Evolutionary conservation across 2,888 invertebrate genomes (phyloP).

Genomic region (Marronus borbonicus): DNA sequence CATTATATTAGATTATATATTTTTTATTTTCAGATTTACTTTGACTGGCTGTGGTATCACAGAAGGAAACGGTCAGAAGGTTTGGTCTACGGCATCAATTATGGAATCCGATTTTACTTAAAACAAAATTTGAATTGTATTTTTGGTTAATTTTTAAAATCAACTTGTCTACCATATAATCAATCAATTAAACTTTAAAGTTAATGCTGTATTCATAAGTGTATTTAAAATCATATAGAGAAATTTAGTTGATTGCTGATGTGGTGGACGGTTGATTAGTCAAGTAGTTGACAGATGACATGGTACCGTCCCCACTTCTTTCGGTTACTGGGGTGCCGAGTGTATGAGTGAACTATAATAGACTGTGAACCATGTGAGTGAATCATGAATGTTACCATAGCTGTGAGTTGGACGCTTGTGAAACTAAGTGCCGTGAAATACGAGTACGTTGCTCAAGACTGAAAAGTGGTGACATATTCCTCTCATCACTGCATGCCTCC

Average conservation of each 20-base stretch:
- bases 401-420: slow-evolving; percentile 62
- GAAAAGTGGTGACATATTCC: slow-evolving; percentile 63
- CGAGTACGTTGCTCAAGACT: slow-evolving; percentile 64
- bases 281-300: slow-evolving; percentile 59
- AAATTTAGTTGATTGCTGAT: slow-evolving; percentile 47
- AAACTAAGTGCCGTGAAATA: slow-evolving; percentile 61
- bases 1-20: no score
- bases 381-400: slow-evolving; percentile 61
- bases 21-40: slow-evolving; percentile 64
- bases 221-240: slow-evolving; percentile 11
- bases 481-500: slow-evolving; percentile 59
- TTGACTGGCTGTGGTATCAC: slow-evolving; percentile 63
- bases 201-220: slow-evolving; percentile 14
- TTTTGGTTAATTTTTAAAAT: slow-evolving; percentile 53
- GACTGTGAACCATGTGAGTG: slow-evolving; percentile 60
- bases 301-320: slow-evolving; percentile 64
- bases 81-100: slow-evolving; percentile 68
- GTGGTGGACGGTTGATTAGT: slow-evolving; percentile 41
- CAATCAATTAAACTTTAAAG: slow-evolving; percentile 49
- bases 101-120: slow-evolving; percentile 64
- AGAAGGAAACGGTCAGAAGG: slow-evolving; percentile 64
- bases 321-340: slow-evolving; percentile 65
- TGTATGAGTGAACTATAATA: slow-evolving; percentile 60
- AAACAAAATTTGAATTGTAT: slow-evolving; percentile 57
- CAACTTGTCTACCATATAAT: slow-evolving; percentile 40